Evolutionary conservation across 2,888 invertebrate species (phyloP).

Genomic region (Eristalis intricaria): DNA sequence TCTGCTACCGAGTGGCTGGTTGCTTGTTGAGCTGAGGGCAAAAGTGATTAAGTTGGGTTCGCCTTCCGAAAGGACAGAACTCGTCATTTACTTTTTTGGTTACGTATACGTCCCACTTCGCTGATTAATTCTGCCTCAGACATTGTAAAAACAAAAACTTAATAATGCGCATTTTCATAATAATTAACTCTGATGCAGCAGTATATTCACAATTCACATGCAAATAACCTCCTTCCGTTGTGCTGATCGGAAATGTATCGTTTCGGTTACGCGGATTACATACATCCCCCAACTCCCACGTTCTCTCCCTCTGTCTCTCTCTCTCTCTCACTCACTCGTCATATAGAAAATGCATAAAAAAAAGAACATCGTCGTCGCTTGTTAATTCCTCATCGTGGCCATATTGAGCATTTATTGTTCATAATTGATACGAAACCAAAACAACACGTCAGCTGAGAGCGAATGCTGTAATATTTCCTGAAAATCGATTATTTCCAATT

Average conservation of each 20-base stretch:
- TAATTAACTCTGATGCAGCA: not conserved
- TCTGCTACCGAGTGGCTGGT: too few relatives aligned
- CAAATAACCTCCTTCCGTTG: not conserved
- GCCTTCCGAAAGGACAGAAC: too few relatives aligned
- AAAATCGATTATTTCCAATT: slow-evolving; percentile 27
- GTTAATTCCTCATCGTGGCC: slow-evolving; percentile 25
- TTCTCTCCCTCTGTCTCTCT: not conserved
- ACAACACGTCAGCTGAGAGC: not conserved
- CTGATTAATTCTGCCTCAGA: too few relatives aligned
- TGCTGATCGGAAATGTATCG: not conserved
- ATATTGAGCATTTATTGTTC: slow-evolving; percentile 37
- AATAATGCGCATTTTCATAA: not conserved
- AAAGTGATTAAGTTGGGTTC: too few relatives aligned
- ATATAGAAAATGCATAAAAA: not conserved
- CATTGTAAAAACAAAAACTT: too few relatives aligned
- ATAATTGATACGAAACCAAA: slow-evolving; percentile 45
- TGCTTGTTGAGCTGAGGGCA: too few relatives aligned
- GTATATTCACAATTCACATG: not conserved
- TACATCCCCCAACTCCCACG: too few relatives aligned
- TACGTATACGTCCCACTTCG: too few relatives aligned
- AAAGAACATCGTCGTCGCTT: not conserved
- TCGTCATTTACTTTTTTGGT: too few relatives aligned
- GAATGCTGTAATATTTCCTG: slow-evolving; percentile 9
- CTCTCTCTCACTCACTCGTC: too few relatives aligned
- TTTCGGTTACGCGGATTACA: not conserved